Conservation (phyloP, 2,113 vertebrate genomes). For the Terrapene triunguis region DNA sequence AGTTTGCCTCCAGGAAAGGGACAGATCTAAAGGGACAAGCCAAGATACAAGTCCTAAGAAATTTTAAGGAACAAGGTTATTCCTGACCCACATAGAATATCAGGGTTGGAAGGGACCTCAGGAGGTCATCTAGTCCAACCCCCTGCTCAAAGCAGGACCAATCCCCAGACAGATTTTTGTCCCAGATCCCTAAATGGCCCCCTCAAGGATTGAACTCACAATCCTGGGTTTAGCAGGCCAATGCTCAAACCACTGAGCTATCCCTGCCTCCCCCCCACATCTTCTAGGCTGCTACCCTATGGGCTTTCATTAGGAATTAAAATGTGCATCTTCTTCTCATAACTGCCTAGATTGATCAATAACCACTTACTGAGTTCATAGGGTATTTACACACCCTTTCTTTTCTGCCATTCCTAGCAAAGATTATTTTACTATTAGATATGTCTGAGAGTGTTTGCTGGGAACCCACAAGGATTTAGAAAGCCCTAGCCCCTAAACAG, state of each 20-base stretch:
- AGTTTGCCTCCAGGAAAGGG: not conserved
- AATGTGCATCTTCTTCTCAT: not conserved
- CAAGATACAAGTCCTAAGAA: not conserved
- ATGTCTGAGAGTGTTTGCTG: not conserved
- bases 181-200: too few species aligned
- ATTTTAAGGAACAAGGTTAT: not conserved
- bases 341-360: not conserved
- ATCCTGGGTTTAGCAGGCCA: too few species aligned
- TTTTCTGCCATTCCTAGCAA: fast-evolving
- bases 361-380: not conserved
- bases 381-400: not conserved
- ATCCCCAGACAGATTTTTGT: too few species aligned
- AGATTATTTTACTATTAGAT: not conserved
- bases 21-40: not conserved
- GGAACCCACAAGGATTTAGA: not conserved
- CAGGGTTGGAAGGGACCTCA: too few species aligned
- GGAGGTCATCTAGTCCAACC: too few species aligned
- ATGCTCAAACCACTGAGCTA: too few species aligned
- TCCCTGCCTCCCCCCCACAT: not conserved
- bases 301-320: not conserved
- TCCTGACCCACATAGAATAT: not conserved
- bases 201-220: too few species aligned
- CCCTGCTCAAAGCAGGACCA: too few species aligned
- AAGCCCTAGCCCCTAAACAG: not conserved
- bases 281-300: not conserved